Base-by-base conservation (phyloP, 37 sponge, comb jelly and placozoan species). In the Oopsacas minuta region DNA sequence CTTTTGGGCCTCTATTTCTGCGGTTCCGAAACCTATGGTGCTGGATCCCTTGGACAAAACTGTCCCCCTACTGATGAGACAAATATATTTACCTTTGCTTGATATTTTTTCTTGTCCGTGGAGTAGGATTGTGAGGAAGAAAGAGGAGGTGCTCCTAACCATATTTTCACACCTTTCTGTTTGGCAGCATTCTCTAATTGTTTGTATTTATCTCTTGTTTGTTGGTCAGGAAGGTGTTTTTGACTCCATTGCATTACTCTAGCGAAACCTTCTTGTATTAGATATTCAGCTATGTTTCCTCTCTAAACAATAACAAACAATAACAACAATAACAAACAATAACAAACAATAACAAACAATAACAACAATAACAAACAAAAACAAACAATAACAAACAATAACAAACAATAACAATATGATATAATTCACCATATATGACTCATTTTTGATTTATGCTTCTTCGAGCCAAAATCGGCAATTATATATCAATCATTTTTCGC, bases 181-280 rank as follows among this genome's bases (percentile, higher is more conserved):
- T 82, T 82, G 83, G 42, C 83, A 36, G 83, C 7, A 12, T 61
- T n/a, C 30, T 61, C 75, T 61, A 61, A n/a, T 61, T 61, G 75
- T 61, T 61, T 61, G 75, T 61, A 61, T 61, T 61, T 61, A n/a
- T 61, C 75, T 61, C 75, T 61, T n/a, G 75, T 61, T 61, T 61
- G 28, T n/a, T 61, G 75, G 75, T 61, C 30, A 32, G 75, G 75
- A 12, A 61, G 75, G 75, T 61, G 22, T 12, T 61, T 61, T 34
- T 61, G 75, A 37, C 93, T 91, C 99, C 99, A 99, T 81, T 99
- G 96, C 23, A 99, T 94, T 88, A 96, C 93, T 8, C 90, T 86
- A 53, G 94, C 99, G 86, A 89, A 90, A 0, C 99, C 99, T 86
- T 95, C 94, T 49, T 82, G 86, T 51, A 99, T 42, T 82, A 99